Evolutionary conservation across 2,888 invertebrate genomes (phyloP), one percentile per base, ranked within the genome.

Genomic region (Caenorhabditis japonica): DNA sequence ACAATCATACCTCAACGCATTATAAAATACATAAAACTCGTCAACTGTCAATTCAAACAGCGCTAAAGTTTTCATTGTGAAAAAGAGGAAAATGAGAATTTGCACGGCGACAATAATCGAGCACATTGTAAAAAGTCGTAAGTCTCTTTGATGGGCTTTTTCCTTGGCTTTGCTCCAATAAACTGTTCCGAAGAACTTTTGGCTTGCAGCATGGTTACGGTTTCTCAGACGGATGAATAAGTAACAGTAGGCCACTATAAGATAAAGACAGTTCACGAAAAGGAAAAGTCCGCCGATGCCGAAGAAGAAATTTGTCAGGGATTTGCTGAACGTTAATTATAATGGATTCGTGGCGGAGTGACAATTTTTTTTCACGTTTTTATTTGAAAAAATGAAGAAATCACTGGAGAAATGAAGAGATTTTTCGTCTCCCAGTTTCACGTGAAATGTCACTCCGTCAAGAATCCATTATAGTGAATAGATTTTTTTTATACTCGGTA

Each of bases 41-140:
- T 69, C 69, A 4, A 69, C n/a, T 12, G 23, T 33, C 13, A 69
- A 5, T 1, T 39, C 46, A 21, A 69, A 34, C 3, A 52, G 0
- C n/a, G 38, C 39, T 0, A 39, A 17, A 4, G 46, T 52, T 59
- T 52, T 60, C 8, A 69, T 12, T 1, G 27, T n/a, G 34, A 69
- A 60, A 39, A 69, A 69, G 7, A 59, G 3, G 2, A 69, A 46
- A 15, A 47, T 41, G 13, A 47, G 27, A 38, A 69, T 43, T 47
- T 69, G 69, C 19, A 60, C 53, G 8, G 60, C 33, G 3, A 69
- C 69, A n/a, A 69, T 46, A 17, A 69, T 53, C 13, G 69, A 69
- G 39, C 59, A 60, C 69, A 69, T 69, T 17, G 33, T 53, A 23
- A 69, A 60, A 0, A 69, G 69, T 30, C 47, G 27, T 8, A 17